These are phyloP conservation scores for Xiphophorus birchmanni DNA, from an alignment of 2,797 vertebrate genomes.

Conservation along the genomic window DNA sequence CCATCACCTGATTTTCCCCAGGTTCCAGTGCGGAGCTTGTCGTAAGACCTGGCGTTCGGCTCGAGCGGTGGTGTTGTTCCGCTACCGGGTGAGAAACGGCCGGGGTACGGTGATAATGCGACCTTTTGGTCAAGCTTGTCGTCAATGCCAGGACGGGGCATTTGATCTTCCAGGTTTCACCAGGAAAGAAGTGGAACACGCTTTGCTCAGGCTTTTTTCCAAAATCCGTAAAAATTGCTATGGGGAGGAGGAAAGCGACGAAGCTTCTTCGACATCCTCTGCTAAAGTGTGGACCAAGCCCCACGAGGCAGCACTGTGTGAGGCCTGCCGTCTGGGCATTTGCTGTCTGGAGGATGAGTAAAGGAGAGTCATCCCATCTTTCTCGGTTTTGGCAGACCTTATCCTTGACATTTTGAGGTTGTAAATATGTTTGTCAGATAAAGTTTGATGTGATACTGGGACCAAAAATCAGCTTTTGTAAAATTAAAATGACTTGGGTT, in stretches of 20 bases:
- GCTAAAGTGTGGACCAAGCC: constrained; percentile 50
- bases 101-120: constrained; percentile 68
- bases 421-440: neutral
- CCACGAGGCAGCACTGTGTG: constrained; percentile 52
- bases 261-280: neutral
- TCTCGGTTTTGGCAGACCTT: neutral
- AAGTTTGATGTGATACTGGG: neutral
- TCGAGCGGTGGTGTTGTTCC: constrained; percentile 63
- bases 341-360: constrained; percentile 39
- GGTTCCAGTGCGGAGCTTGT: constrained; percentile 63
- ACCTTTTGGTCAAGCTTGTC: constrained; percentile 68
- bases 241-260: neutral
- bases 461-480: neutral
- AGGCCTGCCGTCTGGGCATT: constrained; percentile 60
- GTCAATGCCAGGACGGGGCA: neutral
- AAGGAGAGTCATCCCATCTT: neutral
- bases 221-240: constrained; percentile 77
- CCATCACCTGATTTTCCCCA: constrained; percentile 23
- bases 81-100: constrained; percentile 53
- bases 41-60: constrained; percentile 63
- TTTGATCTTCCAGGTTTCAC: constrained; percentile 53
- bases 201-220: constrained; percentile 43
- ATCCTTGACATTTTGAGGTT: neutral
- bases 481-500: neutral
- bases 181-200: constrained; percentile 2